Base-by-base conservation (phyloP, 2,797 vertebrate genomes). In the Craterocephalus amniculus region DNA sequence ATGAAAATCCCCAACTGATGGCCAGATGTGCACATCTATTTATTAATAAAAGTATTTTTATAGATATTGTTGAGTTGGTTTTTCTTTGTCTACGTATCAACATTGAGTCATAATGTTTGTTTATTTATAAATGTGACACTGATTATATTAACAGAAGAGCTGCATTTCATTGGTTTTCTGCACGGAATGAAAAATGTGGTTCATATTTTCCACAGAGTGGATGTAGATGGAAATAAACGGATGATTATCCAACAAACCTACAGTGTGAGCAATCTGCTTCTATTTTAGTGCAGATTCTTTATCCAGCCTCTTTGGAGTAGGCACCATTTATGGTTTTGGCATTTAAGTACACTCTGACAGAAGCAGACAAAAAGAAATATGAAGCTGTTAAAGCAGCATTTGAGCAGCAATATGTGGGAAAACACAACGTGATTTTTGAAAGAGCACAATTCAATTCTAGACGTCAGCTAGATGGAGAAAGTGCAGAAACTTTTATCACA, bases 1-100 rank as follows among this genome's bases (percentile, higher is more conserved):
- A 78, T 94, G 49, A 93, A 83, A 59, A 89, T 91, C 79, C 56
- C 31, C 51, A 51, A 27, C 40, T 91, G 80, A 92, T 27, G 38
- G 4, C 7, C 26, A 13, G 8, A 76, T 24, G 68, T 71, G 16
- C 29, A 35, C 2, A 22, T 1, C 0, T 78, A 64, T 84, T 76
- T 83, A 74, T 82, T 43, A 68, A 74, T 16, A 70, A 61, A 67
- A 24, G 9, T 59, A 27, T 77, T 66, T 72, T 68, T 11, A 48
- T n/a, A 4, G 6, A 2, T 29, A 22, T 3, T 55, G 38, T 56
- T 16, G 2, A 22, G 26, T 0, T 32, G 10, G 0, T 36, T 49
- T 48, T 48, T 14, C 11, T 62, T 31, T 57, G 6, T 6, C 43
- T 45, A 5, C 4, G n/a, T 45, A 45, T 14, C 18, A 18, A 45